Conservation (phyloP, 2,797 vertebrate species). For the Poeciliopsis turneri region DNA sequence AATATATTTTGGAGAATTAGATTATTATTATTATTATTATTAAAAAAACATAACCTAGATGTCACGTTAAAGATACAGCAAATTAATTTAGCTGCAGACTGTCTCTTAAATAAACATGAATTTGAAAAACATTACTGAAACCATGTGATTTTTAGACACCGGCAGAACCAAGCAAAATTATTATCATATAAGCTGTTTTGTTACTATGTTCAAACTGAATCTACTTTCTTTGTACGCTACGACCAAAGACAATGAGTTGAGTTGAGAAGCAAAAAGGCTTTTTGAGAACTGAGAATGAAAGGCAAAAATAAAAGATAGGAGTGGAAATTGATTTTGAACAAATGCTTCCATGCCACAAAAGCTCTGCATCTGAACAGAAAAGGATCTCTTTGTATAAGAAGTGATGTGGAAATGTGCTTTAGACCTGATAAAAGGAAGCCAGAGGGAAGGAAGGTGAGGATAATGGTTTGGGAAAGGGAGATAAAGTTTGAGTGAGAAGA, state of each 20-base stretch:
- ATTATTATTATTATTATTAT: neutral
- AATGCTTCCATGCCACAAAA: conserved; percentile 63
- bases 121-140: neutral
- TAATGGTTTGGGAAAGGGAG: conserved; percentile 44
- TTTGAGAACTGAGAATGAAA: conserved; percentile 34
- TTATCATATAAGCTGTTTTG: conserved; percentile 30
- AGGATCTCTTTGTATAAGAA: conserved; percentile 55
- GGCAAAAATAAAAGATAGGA: conserved; percentile 38
- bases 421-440: conserved; percentile 66
- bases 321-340: conserved; percentile 71
- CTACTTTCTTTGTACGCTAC: conserved; percentile 54
- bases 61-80: neutral
- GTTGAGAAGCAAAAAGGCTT: conserved; percentile 38
- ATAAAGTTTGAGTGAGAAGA: conserved; percentile 66
- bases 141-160: conserved; percentile 35
- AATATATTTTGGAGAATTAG: no score
- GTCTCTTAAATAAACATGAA: neutral
- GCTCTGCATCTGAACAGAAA: conserved; percentile 57
- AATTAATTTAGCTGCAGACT: neutral
- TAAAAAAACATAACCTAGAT: neutral
- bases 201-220: conserved; percentile 40
- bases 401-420: conserved; percentile 58
- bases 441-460: conserved; percentile 54
- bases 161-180: conserved; percentile 28
- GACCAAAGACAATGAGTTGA: conserved; percentile 58